phyloP scores from a whole-genome alignment of 1,140 invertebrate species.

The Diorhabda elongata region DNA sequence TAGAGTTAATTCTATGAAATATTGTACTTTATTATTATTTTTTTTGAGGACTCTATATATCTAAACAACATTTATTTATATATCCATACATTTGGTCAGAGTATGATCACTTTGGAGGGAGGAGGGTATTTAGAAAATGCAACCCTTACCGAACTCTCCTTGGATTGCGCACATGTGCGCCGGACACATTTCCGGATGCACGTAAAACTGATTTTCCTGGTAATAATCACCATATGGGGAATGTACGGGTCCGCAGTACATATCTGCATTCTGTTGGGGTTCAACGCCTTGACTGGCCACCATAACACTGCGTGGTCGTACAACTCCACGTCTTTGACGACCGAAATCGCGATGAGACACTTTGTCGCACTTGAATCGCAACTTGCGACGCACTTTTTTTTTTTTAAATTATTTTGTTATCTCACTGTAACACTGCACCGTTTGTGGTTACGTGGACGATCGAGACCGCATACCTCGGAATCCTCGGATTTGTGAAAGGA shows the following conservation, averaged over 20 bases:
- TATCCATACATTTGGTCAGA: too few species aligned
- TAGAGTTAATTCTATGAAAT: too few species aligned
- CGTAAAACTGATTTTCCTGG: conserved; percentile 39
- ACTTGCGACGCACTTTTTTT: conserved; percentile 14
- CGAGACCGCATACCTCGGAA: not conserved
- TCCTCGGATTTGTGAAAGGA: conserved; percentile 7
- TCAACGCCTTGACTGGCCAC: conserved; percentile 46
- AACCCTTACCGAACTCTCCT: conserved; percentile 41
- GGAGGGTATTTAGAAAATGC: not conserved
- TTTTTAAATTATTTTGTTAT: not conserved
- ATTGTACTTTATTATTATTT: too few species aligned
- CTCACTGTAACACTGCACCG: conserved; percentile 5
- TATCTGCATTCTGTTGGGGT: conserved; percentile 41
- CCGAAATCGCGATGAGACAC: conserved; percentile 30
- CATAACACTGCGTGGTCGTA: conserved; percentile 34
- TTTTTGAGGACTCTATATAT: too few species aligned
- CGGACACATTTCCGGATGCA: conserved; percentile 39
- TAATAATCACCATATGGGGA: conserved; percentile 44
- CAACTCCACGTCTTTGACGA: conserved; percentile 19
- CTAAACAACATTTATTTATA: too few species aligned
- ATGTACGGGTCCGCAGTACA: conserved; percentile 40
- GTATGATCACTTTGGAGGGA: too few species aligned
- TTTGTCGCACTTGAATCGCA: conserved; percentile 21
- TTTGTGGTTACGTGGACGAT: not conserved
- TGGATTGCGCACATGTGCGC: conserved; percentile 41